Percentiles rank a stretch among this genome's conserved stretches.
Evolutionary conservation across 2,888 invertebrate species (phyloP).

Genomic region (Hipparchia semele): DNA sequence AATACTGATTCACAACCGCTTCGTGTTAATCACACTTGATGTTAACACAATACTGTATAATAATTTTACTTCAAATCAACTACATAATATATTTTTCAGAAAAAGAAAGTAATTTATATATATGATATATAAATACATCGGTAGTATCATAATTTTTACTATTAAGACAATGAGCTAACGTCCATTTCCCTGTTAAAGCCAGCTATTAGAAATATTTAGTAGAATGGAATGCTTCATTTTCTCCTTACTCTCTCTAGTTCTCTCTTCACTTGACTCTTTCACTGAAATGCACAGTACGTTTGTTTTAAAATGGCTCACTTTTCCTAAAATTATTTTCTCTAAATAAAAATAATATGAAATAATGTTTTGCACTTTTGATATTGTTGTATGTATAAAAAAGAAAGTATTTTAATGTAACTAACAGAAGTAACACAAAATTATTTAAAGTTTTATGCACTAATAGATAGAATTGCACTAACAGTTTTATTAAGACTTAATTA

Average conservation of each 20-base stretch:
- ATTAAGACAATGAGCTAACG: slow-evolving; percentile 61
- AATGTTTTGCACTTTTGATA: slow-evolving; percentile 45
- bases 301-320: slow-evolving; percentile 83
- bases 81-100: slow-evolving; percentile 21
- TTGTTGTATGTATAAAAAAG: slow-evolving; percentile 63
- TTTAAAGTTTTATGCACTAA: slow-evolving; percentile 57
- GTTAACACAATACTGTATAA: slow-evolving; percentile 52
- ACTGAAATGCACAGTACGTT: slow-evolving; percentile 80
- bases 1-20: slow-evolving; percentile 53
- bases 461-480: slow-evolving; percentile 64
- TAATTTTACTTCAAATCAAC: slow-evolving; percentile 51
- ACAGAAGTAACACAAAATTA: slow-evolving; percentile 53
- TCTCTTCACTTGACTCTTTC: slow-evolving; percentile 78
- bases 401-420: slow-evolving; percentile 44
- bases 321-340: slow-evolving; percentile 69
- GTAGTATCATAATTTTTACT: slow-evolving; percentile 49
- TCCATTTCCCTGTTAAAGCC: slow-evolving; percentile 83
- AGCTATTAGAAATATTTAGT: slow-evolving; percentile 79
- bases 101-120: slow-evolving; percentile 26
- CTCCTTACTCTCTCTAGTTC: slow-evolving; percentile 78
- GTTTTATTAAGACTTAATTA: slow-evolving; percentile 44
- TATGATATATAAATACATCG: slow-evolving; percentile 29
- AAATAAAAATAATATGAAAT: slow-evolving; percentile 31
- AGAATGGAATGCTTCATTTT: slow-evolving; percentile 82
- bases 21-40: slow-evolving; percentile 56